Conservation (phyloP, 2,797 vertebrate species). For the Peromyscus aztecus region DNA sequence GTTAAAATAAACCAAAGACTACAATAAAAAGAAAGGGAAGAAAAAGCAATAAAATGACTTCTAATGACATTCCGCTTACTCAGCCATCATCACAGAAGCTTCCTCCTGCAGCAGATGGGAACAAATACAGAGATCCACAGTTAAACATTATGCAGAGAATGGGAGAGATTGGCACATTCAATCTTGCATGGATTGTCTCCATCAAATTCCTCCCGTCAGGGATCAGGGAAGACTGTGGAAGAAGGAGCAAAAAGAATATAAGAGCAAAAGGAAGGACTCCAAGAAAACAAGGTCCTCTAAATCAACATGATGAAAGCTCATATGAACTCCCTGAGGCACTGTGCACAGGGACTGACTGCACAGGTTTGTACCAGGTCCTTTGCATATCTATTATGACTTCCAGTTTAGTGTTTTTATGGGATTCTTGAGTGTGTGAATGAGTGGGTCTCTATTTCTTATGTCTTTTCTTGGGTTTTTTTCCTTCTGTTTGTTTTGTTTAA, state of each 20-base stretch:
- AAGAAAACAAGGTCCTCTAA: background rate
- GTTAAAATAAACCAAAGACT: background rate
- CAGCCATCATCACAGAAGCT: background rate
- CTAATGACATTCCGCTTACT: background rate
- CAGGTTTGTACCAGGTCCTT: background rate
- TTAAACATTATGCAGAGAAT: background rate
- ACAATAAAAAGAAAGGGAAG: background rate
- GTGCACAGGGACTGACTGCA: too few relatives aligned
- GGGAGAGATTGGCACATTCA: background rate
- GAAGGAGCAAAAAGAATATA: background rate
- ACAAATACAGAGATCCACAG: background rate
- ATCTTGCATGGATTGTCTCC: background rate
- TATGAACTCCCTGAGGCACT: background rate
- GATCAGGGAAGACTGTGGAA: background rate
- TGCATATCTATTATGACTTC: background rate
- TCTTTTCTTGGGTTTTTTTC: background rate
- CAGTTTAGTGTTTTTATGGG: background rate
- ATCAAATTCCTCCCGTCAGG: background rate
- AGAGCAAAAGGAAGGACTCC: background rate
- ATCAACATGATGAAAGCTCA: background rate
- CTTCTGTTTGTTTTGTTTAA: background rate
- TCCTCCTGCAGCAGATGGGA: background rate
- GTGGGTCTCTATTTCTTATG: background rate
- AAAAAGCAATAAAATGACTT: background rate
- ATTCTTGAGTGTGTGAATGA: background rate